Base-by-base conservation (phyloP, 2,797 vertebrate genomes). In the Thamnophis elegans region DNA sequence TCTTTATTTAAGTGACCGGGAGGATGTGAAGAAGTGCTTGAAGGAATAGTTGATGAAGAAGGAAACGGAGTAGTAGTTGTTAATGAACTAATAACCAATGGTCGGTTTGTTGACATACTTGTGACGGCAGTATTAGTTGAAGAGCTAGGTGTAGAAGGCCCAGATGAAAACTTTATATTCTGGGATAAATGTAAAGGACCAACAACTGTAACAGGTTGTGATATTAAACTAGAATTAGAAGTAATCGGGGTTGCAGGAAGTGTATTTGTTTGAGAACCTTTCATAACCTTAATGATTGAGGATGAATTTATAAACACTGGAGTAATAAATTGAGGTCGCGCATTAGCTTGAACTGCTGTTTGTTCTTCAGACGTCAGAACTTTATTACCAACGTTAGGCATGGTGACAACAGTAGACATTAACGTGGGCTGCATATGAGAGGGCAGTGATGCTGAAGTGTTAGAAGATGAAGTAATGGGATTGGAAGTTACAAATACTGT, bases 401-500 rank as follows among this genome's bases (percentile, higher is more conserved):
- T 98, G 14, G 98, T 98, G 95, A 99, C 98, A 56, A 99, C 98
- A 86, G 99, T 98, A 4, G 99, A 98, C 93, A 99, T 98, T 93
- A 99, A 95, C 0, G 98, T 97, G 92, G 98, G 97, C 28, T 99
- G 98, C 88, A 98, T 96, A 92, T 99, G 98, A 94, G 98, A 97
- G 12, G 98, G 96, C 95, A 98, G 91, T 0, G 97, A 94, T 88
- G 98, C 95, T 68, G 98, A 97, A 22, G 99, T 98, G 88, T 97
- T 98, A 91, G 98, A 96, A 93, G 98, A 97, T 89, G 99, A 98
- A 8, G 98, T 99, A 87, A 99, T 98, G 51, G 99, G 98, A 96
- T 98, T 99, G 88, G 99, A 99, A 85, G 99, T 99, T 91, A 99
- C 99, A 96, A 99, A 99, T 90, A 99, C 99, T 86, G 99, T 99